phyloP scores from a whole-genome alignment of 2,888 invertebrate genomes.

The Stenodera caucasica region DNA sequence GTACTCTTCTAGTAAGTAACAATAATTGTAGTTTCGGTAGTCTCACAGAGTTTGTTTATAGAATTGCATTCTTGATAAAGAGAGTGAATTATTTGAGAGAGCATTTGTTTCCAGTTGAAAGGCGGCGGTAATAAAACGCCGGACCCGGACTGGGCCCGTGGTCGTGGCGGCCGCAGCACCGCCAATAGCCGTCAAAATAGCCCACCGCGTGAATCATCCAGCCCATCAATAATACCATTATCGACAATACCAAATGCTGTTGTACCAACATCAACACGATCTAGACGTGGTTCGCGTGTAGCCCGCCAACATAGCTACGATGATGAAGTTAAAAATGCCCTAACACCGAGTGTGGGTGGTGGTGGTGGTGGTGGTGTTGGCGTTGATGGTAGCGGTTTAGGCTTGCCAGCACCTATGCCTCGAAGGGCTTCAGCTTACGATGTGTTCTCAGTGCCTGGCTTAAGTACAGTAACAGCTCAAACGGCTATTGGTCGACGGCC shows the following conservation, averaged over 20 bases:
- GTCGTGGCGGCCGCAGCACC: conserved; percentile 63
- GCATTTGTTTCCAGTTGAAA: conserved; percentile 70
- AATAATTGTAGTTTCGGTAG: too few relatives aligned
- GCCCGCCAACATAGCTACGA: conserved; percentile 82
- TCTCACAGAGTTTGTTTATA: too few relatives aligned
- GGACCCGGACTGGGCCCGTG: conserved; percentile 61
- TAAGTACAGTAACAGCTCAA: conserved; percentile 52
- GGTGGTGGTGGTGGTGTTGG: conserved; percentile 24
- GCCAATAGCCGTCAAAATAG: conserved; percentile 66
- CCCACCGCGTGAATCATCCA: conserved; percentile 57
- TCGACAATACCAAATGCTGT: conserved; percentile 36
- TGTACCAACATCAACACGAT: conserved; percentile 49
- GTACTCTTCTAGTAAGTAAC: too few relatives aligned
- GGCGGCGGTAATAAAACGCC: conserved; percentile 63
- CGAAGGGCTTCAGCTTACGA: conserved; percentile 84
- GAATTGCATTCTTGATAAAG: too few relatives aligned
- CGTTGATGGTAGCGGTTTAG: conserved; percentile 61
- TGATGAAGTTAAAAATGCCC: conserved; percentile 64
- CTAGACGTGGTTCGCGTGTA: conserved; percentile 64
- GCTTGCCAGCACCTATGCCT: conserved; percentile 74
- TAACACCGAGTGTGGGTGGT: conserved; percentile 42
- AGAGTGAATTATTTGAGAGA: too few relatives aligned
- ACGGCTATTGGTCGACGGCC: conserved; percentile 55
- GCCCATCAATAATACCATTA: conserved; percentile 43
- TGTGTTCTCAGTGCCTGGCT: conserved; percentile 72